A percentile compares a stretch with the other conserved stretches of the same genome.
phyloP scores from a whole-genome alignment of 2,797 vertebrate species.

The Odontamblyopus rebecca region DNA sequence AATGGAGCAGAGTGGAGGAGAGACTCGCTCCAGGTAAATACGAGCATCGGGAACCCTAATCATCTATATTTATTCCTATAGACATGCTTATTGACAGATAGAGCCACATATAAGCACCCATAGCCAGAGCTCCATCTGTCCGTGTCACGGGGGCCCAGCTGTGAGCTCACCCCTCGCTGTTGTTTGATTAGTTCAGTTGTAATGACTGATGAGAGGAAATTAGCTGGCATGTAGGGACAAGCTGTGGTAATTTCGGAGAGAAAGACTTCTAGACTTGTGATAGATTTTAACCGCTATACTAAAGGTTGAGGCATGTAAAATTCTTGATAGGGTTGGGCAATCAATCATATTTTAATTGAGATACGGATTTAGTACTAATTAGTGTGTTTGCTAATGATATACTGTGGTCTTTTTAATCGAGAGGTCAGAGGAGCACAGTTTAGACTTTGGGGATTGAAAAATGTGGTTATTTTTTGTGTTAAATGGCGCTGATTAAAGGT shows the following conservation, averaged over 20 bases:
- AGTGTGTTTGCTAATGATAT: too few species aligned
- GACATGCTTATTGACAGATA: slow-evolving; percentile 23
- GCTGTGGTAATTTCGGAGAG: slow-evolving; percentile 15
- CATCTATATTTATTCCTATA: slow-evolving; percentile 38
- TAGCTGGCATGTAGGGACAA: slow-evolving; percentile 20
- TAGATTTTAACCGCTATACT: neutral
- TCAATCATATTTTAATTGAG: too few species aligned
- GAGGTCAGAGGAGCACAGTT: too few species aligned
- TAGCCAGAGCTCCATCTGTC: slow-evolving; percentile 13
- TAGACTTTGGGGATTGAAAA: too few species aligned
- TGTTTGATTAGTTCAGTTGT: slow-evolving; percentile 40
- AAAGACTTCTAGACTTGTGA: slow-evolving; percentile 14
- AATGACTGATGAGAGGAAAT: slow-evolving; percentile 48
- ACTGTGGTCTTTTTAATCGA: too few species aligned
- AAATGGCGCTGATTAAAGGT: too few species aligned
- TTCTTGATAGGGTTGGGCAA: too few species aligned
- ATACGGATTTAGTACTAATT: too few species aligned
- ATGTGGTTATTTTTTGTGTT: too few species aligned
- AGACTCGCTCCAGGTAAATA: slow-evolving; percentile 51
- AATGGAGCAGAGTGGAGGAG: slow-evolving; percentile 71
- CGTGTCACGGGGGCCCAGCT: slow-evolving; percentile 22
- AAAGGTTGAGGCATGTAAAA: neutral
- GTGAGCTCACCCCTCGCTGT: slow-evolving; percentile 29
- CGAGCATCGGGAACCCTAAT: slow-evolving; percentile 32
- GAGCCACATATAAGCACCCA: slow-evolving; percentile 26